Conservation (phyloP, 1,140 invertebrate genomes). For the Atopsyche davidsoni region DNA sequence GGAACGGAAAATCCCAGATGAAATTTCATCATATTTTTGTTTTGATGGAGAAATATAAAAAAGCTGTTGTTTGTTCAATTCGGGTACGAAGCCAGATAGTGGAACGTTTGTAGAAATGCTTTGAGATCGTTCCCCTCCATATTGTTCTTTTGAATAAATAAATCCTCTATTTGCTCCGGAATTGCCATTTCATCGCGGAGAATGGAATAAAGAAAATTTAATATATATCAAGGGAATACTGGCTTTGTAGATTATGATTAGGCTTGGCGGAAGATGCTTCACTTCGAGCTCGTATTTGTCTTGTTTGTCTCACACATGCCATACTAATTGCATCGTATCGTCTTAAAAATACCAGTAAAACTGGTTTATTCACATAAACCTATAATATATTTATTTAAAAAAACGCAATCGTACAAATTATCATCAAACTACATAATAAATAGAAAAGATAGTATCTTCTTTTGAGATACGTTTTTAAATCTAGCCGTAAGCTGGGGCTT, state of each 20-base stretch:
- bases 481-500: no score
- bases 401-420: no score
- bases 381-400: no score
- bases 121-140: slow-evolving; percentile 7
- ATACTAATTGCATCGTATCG: no score
- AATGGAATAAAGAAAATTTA: slow-evolving; percentile 26
- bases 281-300: background rate
- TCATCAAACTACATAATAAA: no score
- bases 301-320: no score
- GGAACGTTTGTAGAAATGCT: slow-evolving; percentile 13
- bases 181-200: slow-evolving; percentile 23
- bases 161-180: slow-evolving; percentile 27
- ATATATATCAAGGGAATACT: slow-evolving; percentile 16
- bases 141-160: slow-evolving; percentile 32
- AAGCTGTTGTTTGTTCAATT: slow-evolving; percentile 26
- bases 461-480: no score
- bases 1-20: slow-evolving; percentile 16
- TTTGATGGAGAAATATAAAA: slow-evolving; percentile 19
- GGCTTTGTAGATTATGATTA: slow-evolving; percentile 26
- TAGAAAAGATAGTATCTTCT: no score
- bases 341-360: no score
- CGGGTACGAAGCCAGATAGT: slow-evolving; percentile 17
- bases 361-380: no score
- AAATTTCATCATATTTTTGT: slow-evolving; percentile 24
- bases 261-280: slow-evolving; percentile 1